Base-by-base conservation (phyloP, 2,888 invertebrate species). In the Polymixis lichenea region DNA sequence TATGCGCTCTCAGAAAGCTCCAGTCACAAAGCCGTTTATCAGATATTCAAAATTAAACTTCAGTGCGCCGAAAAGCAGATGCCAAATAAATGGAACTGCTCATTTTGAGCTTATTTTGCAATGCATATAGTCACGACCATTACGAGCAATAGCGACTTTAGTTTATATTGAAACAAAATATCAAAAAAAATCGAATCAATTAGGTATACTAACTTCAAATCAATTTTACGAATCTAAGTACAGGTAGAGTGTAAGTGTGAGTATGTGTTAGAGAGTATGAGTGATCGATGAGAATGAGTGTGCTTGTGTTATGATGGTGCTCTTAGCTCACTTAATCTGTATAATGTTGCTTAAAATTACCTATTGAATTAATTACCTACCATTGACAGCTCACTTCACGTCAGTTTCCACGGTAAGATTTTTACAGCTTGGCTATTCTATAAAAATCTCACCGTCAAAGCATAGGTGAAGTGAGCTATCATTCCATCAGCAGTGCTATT, bases 21-120 rank as follows among this genome's bases (percentile, higher is more conserved):
- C 64, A 68, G 60, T 80, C 49, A 32, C 60, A 70, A 66, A 66
- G 60, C 43, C 32, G 65, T 79, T 32, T 25, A 70, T 61, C 55
- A 69, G 55, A 80, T 75, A 70, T 70, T 80, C 65, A 80, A 79
- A 73, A 69, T 80, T 69, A 66, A 73, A 80, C 38, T 75, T 55
- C 51, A 62, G 46, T 49, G 51, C 25, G 22, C 62, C n/a, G 17
- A 65, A 80, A 65, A 69, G 51, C 38, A 51, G 51, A 66, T 53
- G 43, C 25, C 19, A 51, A 65, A 61, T 67, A 56, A 69, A 70
- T 70, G 70, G 66, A 67, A 80, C 51, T 56, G 51, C 32, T 28
- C 25, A 53, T 56, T 74, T 72, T 78, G 25, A 55, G 22, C 28
- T 65, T 25, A 49, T 55, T 32, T 43, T 75, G 32, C 51, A 69